Evolutionary conservation across 1,140 invertebrate species (phyloP), one percentile per base, ranked within the genome.

Genomic region (Zaprionus capensis): DNA sequence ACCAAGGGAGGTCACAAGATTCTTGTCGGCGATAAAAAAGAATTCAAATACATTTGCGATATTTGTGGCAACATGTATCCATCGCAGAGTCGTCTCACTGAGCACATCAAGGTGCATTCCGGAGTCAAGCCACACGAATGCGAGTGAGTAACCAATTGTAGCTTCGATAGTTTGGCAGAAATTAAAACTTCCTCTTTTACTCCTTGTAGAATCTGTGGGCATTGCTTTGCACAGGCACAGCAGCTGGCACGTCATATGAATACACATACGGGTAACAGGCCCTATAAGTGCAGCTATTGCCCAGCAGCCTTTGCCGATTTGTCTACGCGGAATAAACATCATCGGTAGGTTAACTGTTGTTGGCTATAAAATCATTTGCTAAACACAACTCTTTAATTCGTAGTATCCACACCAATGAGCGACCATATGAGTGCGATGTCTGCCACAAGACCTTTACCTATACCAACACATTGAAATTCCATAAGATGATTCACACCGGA

Each of bases 231-330:
- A 1, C 91, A 92, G 67, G 83, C 82, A 0, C 86, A 93, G 70
- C 81, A 91, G 59, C 51, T 93, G 66, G 87, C 91, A 2, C 76
- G 92, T 1, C 92, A 93, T 53, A 93, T 92, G 92, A 92, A 92
- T 62, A 92, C 88, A 11, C 91, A 92, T 56, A 92, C 91, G 0
- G 91, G 91, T 44, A 91, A 92, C 70, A 80, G 91, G 56, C 96
- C 96, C 0, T 96, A 96, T 92, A 94, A 95, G 86, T 97, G 96
- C 83, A 94, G 95, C 64, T 93, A 96, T 26, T 97, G 96, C 85
- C 94, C 95, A 68, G 93, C 96, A 34, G 93, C 95, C 46, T 97
- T 97, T 92, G 95, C 95, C 1, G 94, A 95, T 82, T 93, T 94
- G 65, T 94, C 94, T 41, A 94, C 93, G 7, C 91, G 94, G 20